These are phyloP conservation scores for Parotia lawesii DNA, from an alignment of 2,113 vertebrate genomes.

Conservation along the genomic window DNA sequence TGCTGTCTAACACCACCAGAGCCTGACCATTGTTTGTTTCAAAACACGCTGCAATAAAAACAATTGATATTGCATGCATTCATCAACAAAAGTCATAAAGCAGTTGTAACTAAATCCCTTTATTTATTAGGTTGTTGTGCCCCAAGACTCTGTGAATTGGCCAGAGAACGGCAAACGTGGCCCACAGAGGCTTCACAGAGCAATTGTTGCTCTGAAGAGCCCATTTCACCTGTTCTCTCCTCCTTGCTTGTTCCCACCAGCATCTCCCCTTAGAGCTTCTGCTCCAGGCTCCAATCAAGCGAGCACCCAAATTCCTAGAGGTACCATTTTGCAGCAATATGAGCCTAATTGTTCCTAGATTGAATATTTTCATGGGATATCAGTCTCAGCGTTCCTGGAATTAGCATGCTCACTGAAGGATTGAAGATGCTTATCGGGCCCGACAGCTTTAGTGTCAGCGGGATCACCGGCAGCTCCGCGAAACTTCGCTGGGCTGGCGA, in stretches of 20 bases:
- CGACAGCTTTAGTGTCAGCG: conserved; percentile 85
- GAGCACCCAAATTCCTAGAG: conserved; percentile 58
- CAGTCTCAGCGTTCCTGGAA: conserved; percentile 83
- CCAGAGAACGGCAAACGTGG: not conserved
- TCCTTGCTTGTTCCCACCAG: accelerated
- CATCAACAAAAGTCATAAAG: conserved; percentile 14
- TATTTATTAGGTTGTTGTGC: not conserved
- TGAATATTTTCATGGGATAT: conserved; percentile 90
- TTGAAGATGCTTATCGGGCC: conserved; percentile 90
- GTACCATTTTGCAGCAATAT: conserved; percentile 40
- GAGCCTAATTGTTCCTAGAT: conserved; percentile 91
- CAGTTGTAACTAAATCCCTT: not conserved
- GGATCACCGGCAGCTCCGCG: conserved; percentile 71
- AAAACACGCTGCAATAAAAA: not conserved
- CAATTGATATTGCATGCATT: conserved; percentile 28
- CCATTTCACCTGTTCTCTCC: not conserved
- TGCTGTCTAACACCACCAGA: conserved; percentile 43
- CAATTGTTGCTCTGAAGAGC: not conserved
- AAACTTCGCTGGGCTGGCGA: conserved; percentile 71
- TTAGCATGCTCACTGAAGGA: conserved; percentile 90
- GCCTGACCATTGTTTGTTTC: conserved; percentile 36
- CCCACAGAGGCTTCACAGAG: not conserved
- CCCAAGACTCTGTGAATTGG: not conserved
- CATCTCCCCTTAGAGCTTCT: not conserved
- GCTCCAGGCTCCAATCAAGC: conserved; percentile 37